Evolutionary conservation across 2,797 vertebrate species (phyloP).

Genomic region (Melanotaenia trifasciata): DNA sequence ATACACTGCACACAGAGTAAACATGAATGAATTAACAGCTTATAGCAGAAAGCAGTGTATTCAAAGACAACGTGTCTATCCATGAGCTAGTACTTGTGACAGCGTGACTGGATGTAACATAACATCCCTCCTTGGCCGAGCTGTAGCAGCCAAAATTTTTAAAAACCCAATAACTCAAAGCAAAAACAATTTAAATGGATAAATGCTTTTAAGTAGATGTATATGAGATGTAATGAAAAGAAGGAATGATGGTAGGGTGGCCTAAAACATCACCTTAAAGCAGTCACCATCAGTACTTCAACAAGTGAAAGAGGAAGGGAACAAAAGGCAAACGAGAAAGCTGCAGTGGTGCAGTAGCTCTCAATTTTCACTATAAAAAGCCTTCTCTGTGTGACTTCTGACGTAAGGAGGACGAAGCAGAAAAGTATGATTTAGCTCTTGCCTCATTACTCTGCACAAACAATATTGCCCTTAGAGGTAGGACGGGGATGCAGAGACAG

Average conservation of each 20-base stretch:
- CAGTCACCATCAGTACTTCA: constrained; percentile 1
- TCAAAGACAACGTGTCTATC: not conserved
- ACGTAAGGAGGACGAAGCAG: constrained; percentile 36
- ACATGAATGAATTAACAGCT: not conserved
- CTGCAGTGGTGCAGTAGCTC: constrained; percentile 4
- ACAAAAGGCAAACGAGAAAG: not conserved
- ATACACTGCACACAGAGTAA: not conserved
- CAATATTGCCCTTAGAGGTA: constrained; percentile 46
- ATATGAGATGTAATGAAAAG: constrained; percentile 29
- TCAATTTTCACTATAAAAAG: constrained; percentile 21
- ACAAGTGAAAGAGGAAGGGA: not conserved
- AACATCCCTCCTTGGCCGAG: not conserved
- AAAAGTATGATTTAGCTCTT: constrained; percentile 30
- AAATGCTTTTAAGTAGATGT: constrained; percentile 6
- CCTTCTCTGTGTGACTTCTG: constrained; percentile 15
- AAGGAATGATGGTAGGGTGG: not conserved
- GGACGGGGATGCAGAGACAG: constrained; percentile 32
- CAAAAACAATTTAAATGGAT: not conserved
- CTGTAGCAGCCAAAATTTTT: not conserved
- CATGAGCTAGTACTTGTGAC: not conserved
- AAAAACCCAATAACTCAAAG: not conserved
- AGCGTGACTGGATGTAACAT: not conserved
- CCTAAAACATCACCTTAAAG: not conserved
- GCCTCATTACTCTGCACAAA: constrained; percentile 42
- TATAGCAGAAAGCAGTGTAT: not conserved